Evolutionary conservation across 2,113 vertebrate genomes (phyloP).

Genomic region (Alethe diademata): DNA sequence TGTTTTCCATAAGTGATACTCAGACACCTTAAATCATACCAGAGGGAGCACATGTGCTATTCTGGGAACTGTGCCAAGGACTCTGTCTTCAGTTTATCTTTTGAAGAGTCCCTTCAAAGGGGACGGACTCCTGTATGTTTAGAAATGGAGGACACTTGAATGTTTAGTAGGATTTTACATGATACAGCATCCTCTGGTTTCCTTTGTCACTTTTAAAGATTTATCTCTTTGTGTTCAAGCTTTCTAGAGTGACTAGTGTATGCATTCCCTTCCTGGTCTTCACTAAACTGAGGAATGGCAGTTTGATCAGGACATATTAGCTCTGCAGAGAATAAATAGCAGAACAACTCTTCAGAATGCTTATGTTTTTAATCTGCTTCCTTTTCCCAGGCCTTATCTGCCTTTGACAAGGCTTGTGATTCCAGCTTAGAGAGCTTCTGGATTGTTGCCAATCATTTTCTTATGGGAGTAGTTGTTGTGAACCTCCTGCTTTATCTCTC

Average conservation of each 20-base stretch:
- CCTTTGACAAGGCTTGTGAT: background rate
- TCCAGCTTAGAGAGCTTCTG: background rate
- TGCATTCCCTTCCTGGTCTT: background rate
- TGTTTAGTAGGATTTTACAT: background rate
- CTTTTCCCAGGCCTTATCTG: background rate
- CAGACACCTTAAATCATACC: background rate
- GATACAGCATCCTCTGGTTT: background rate
- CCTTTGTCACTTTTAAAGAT: background rate
- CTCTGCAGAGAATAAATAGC: background rate
- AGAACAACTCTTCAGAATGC: background rate
- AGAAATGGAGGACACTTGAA: background rate
- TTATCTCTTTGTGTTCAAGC: background rate
- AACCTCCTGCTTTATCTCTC: background rate
- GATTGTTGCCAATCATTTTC: background rate
- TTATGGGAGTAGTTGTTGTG: background rate
- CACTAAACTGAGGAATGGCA: background rate
- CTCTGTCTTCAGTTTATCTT: background rate
- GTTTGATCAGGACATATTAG: background rate
- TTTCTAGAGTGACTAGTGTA: background rate
- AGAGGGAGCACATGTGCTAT: background rate
- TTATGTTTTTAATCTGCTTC: background rate
- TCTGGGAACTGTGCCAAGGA: background rate
- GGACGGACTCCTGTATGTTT: background rate
- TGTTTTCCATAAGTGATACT: background rate
- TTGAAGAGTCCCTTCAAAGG: background rate